Conservation (phyloP, 2,113 vertebrate species). For the Poecile atricapillus region DNA sequence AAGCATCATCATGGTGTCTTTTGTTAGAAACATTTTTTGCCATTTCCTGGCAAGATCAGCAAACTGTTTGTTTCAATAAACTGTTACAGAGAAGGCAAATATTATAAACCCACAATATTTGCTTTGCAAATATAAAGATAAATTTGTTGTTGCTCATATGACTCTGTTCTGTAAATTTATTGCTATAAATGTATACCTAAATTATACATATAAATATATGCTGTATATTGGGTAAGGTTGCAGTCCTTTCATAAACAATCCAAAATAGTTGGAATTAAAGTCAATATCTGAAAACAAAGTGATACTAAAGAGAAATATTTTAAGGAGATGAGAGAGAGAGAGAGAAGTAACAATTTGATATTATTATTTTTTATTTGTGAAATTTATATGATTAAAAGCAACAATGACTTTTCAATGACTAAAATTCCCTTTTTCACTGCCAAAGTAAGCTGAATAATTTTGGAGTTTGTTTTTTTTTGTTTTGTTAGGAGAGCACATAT, state of each 20-base stretch:
- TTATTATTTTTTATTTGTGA: neutral
- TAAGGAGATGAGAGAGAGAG: neutral
- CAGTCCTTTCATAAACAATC: neutral
- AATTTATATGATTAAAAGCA: neutral
- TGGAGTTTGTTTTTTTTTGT: neutral
- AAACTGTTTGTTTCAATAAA: neutral
- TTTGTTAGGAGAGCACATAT: accelerated
- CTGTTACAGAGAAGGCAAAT: neutral
- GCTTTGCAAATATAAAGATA: neutral
- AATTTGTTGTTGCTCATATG: neutral
- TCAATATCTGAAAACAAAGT: neutral
- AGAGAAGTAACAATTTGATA: neutral
- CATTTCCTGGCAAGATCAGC: neutral
- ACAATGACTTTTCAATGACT: neutral
- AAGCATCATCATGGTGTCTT: neutral
- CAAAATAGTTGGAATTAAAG: neutral
- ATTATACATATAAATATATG: neutral
- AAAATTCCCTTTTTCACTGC: neutral
- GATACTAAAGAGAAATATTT: neutral
- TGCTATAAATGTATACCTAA: neutral
- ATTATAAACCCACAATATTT: neutral
- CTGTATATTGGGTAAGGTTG: neutral
- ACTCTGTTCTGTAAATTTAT: neutral
- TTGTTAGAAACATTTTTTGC: neutral
- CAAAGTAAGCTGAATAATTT: neutral